Evolutionary conservation across 2,113 vertebrate genomes (phyloP).

Genomic region (Pampusana beccarii): DNA sequence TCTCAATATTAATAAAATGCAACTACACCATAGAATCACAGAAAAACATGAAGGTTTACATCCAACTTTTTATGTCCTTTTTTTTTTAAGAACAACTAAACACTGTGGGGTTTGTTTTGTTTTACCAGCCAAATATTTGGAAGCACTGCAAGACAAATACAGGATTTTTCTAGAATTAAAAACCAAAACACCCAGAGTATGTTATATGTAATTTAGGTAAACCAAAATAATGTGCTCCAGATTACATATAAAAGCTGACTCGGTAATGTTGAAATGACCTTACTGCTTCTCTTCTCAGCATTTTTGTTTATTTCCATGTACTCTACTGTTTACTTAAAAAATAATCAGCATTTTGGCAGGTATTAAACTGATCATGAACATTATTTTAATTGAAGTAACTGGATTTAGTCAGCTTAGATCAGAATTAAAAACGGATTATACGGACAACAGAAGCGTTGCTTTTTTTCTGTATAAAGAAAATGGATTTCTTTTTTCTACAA

Average conservation of each 20-base stretch:
- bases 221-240: background rate
- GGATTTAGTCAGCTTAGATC: background rate
- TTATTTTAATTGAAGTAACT: background rate
- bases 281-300: background rate
- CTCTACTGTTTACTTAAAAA: background rate
- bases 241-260: background rate
- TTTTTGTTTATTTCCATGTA: background rate
- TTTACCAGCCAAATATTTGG: background rate
- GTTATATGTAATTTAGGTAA: background rate
- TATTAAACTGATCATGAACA: background rate
- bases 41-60: background rate
- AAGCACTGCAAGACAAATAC: background rate
- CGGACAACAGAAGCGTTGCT: background rate
- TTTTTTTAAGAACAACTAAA: background rate
- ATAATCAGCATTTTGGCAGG: background rate
- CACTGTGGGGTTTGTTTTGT: background rate
- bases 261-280: background rate
- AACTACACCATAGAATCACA: background rate
- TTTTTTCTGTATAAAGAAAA: background rate
- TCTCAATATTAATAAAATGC: background rate
- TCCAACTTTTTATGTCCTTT: background rate
- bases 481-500: background rate
- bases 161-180: background rate
- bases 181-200: fast-evolving
- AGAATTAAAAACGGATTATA: background rate